A percentile compares a stretch with the other conserved stretches of the same genome.
These are phyloP conservation scores for Pristis pectinata DNA, from an alignment of 2,797 vertebrate genomes.

Conservation along the genomic window DNA sequence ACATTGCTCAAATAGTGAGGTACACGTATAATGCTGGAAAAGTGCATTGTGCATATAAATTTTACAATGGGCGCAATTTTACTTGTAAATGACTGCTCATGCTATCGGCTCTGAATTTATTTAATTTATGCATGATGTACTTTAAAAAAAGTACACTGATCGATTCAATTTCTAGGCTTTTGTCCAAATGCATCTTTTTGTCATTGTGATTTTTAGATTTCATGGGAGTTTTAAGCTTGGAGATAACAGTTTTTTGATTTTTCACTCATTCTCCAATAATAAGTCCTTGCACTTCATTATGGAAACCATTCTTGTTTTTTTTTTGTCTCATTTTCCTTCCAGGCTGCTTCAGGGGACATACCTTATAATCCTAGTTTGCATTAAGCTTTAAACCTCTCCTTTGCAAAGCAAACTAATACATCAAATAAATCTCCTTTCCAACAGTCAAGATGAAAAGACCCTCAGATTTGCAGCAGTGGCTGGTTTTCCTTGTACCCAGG, in stretches of 20 bases:
- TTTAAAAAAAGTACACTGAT: no score
- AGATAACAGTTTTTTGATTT: neutral
- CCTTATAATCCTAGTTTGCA: neutral
- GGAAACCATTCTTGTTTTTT: neutral
- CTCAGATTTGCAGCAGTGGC: neutral
- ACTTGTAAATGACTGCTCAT: no score
- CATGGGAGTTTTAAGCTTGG: neutral
- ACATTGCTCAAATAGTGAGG: no score
- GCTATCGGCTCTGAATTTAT: no score
- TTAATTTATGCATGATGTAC: no score
- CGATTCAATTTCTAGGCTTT: neutral
- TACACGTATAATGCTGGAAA: no score
- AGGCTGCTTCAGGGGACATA: neutral
- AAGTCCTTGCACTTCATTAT: neutral
- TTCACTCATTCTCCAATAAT: neutral
- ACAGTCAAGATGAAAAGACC: neutral
- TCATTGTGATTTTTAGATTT: neutral
- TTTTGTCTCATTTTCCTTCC: neutral
- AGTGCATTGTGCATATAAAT: no score
- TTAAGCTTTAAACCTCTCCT: neutral
- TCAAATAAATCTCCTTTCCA: neutral
- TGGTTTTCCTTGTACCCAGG: neutral
- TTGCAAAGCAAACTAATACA: neutral
- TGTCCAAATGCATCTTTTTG: neutral
- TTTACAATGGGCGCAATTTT: no score